phyloP scores from a whole-genome alignment of 2,113 vertebrate species.

The Malurus alboscapulatus region DNA sequence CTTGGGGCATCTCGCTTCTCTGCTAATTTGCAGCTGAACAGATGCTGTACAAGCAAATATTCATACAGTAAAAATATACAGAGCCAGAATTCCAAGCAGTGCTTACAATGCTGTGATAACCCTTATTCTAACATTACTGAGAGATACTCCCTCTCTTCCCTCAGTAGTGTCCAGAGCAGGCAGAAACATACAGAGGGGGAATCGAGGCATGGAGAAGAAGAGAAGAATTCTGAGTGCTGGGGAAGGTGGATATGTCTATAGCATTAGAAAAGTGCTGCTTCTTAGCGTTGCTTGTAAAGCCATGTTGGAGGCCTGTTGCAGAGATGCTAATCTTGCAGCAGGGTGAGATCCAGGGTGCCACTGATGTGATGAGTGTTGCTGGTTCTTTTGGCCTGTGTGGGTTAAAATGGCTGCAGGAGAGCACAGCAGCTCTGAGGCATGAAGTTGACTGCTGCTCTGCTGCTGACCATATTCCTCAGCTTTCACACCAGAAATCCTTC shows the following conservation, averaged over 20 bases:
- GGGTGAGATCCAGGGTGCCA: background rate
- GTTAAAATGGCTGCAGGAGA: background rate
- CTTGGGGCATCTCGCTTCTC: background rate
- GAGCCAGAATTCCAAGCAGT: background rate
- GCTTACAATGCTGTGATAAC: background rate
- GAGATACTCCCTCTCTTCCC: background rate
- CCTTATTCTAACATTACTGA: accelerated
- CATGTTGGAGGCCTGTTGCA: background rate
- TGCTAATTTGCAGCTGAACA: background rate
- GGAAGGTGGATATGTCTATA: background rate
- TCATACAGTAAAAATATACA: background rate
- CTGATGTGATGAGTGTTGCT: background rate
- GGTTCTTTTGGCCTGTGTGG: background rate
- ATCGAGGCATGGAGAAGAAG: background rate
- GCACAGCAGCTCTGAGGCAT: background rate
- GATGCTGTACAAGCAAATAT: background rate
- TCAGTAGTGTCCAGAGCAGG: background rate
- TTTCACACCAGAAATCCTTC: background rate
- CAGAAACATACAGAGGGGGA: background rate
- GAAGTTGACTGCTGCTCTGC: background rate
- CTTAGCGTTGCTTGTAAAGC: background rate
- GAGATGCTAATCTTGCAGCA: background rate
- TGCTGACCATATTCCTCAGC: background rate
- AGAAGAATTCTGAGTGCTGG: background rate
- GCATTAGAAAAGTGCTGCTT: background rate